Percentiles rank a stretch among this genome's conserved stretches.
Evolutionary conservation across 2,888 invertebrate species (phyloP).

Genomic region (Drosophila anomalata): DNA sequence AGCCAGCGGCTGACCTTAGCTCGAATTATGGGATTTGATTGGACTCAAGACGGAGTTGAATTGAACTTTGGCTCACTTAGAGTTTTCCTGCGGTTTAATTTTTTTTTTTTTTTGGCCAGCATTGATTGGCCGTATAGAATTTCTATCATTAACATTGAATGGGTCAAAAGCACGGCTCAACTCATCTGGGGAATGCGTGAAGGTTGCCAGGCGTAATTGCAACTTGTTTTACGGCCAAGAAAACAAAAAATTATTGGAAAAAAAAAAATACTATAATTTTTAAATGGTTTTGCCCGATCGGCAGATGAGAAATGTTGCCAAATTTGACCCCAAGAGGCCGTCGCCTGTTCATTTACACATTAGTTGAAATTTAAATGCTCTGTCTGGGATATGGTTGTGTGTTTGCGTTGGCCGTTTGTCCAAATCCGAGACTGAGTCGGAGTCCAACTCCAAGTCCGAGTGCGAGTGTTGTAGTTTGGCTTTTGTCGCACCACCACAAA

Average conservation of each 20-base stretch:
- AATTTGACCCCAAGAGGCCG: conserved; percentile 74
- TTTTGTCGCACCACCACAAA: conserved; percentile 70
- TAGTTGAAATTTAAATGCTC: conserved; percentile 70
- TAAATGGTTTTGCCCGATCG: conserved; percentile 54
- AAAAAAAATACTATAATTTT: conserved; percentile 60
- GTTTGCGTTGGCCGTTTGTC: conserved; percentile 45
- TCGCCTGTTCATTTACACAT: conserved; percentile 73
- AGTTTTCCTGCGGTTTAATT: conserved; percentile 36
- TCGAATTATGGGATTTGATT: conserved; percentile 61
- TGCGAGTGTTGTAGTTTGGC: conserved; percentile 48
- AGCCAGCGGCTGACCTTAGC: conserved; percentile 62
- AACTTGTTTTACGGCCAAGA: conserved; percentile 50
- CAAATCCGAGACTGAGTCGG: conserved; percentile 1
- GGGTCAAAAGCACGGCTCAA: conserved; percentile 33
- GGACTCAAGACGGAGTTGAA: conserved; percentile 36
- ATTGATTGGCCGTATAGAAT: conserved; percentile 66
- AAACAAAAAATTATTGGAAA: conserved; percentile 6
- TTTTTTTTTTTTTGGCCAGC: conserved; percentile 12
- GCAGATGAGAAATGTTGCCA: conserved; percentile 75
- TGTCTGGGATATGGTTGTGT: conserved; percentile 11
- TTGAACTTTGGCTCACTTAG: conserved; percentile 30
- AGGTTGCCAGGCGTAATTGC: conserved; percentile 65
- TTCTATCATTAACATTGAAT: conserved; percentile 67
- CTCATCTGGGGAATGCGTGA: conserved; percentile 71
- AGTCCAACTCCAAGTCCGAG: background rate